Evolutionary conservation across 2,113 vertebrate genomes (phyloP).

Genomic region (Larimichthys crocea): DNA sequence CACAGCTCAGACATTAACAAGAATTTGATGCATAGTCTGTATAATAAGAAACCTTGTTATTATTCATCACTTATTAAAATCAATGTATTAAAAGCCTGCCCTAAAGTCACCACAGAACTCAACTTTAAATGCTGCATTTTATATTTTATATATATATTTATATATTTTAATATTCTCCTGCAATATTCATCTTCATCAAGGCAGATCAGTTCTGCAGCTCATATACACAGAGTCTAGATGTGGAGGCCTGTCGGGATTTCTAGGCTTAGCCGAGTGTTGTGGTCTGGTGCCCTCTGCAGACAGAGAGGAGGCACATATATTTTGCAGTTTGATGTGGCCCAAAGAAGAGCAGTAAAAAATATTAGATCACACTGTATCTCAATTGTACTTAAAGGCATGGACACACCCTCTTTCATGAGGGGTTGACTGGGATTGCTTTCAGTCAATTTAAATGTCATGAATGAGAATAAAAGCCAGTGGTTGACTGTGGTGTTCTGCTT

Average conservation of each 20-base stretch:
- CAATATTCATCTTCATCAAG: not conserved
- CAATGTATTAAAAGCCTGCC: not conserved
- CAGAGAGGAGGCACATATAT: slow-evolving; percentile 6
- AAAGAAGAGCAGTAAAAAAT: not conserved
- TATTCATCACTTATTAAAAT: not conserved
- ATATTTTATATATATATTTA: too few relatives aligned
- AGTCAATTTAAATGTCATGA: not conserved
- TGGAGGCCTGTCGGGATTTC: not conserved
- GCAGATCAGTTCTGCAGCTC: not conserved
- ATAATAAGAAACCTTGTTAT: not conserved
- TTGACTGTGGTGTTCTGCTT: not conserved
- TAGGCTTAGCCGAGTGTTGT: not conserved
- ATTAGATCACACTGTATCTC: not conserved
- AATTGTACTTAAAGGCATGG: not conserved
- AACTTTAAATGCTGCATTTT: not conserved
- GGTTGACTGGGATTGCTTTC: not conserved
- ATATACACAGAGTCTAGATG: not conserved
- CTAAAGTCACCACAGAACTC: not conserved
- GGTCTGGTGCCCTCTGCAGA: slow-evolving; percentile 68
- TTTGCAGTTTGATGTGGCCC: not conserved
- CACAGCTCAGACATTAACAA: not conserved
- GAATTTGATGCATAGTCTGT: slow-evolving; percentile 10
- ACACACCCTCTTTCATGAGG: not conserved
- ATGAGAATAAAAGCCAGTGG: slow-evolving; percentile 20
- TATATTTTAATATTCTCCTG: not conserved